Evolutionary conservation across 2,113 vertebrate genomes (phyloP).

Genomic region (Alligator mississippiensis): DNA sequence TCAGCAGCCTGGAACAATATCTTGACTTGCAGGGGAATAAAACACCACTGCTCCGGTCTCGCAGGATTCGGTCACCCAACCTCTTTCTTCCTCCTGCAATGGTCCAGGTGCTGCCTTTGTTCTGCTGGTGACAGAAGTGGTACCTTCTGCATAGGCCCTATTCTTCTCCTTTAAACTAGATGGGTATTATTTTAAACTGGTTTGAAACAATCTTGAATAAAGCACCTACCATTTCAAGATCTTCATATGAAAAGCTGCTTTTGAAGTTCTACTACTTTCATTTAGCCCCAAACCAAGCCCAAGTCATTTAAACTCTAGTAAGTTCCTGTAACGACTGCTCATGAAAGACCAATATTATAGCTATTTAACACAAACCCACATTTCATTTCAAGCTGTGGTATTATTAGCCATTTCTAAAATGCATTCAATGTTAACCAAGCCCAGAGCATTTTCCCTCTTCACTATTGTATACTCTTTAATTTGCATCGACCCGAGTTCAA

Average conservation of each 20-base stretch:
- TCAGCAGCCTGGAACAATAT: constrained; percentile 66
- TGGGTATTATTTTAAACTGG: neutral
- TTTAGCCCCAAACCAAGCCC: neutral
- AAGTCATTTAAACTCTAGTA: neutral
- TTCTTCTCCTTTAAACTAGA: neutral
- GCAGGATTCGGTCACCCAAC: constrained; percentile 48
- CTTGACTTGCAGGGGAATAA: constrained; percentile 65
- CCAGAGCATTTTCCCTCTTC: neutral
- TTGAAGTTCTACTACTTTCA: neutral
- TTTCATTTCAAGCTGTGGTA: constrained; percentile 50
- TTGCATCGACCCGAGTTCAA: neutral
- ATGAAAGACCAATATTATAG: constrained; percentile 16
- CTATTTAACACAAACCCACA: neutral
- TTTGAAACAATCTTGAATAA: no score
- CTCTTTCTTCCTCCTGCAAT: neutral
- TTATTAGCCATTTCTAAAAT: constrained; percentile 27
- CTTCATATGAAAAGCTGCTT: neutral
- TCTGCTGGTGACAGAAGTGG: constrained; percentile 34
- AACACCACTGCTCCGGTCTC: constrained; percentile 57
- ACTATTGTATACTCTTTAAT: neutral
- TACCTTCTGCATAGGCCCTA: constrained; percentile 34
- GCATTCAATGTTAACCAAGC: constrained; percentile 31
- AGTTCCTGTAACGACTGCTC: neutral
- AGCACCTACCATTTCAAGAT: neutral
- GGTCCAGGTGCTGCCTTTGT: constrained; percentile 12